Evolutionary conservation across 2,888 invertebrate species (phyloP), one percentile per base, ranked within the genome.

Genomic region (Cactoblastis cactorum): DNA sequence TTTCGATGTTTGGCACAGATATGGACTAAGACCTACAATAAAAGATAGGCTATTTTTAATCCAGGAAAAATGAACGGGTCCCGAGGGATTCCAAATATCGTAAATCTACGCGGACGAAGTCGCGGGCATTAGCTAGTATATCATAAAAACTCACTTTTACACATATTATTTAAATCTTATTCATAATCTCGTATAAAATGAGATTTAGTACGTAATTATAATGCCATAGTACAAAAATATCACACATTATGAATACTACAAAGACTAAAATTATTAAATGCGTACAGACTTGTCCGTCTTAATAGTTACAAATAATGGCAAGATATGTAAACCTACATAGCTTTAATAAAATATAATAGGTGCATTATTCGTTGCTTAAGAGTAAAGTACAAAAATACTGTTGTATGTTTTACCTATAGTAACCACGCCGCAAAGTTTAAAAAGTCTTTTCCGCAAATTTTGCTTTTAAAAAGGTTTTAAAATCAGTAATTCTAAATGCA

Each of bases 191-290:
- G 11, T 38, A 38, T 37, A 1, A 37, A 37, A 37, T 24, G 41
- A 41, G 12, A 41, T 41, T 22, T 24, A 6, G 12, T 41, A 41
- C 41, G 14, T 24, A 8, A 14, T 39, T 24, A 24, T 41, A n/a
- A 41, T 41, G 24, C 14, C 14, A 8, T 14, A 41, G 14, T 14
- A 41, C 24, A 41, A 41, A 41, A 41, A 41, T 41, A 41, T 41
- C 41, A 41, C 41, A n/a, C n/a, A 14, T 24, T 41, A 41, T 41
- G 17, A 38, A 38, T 24, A 41, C 24, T 41, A 14, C 2, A 24
- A 41, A 24, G 39, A 41, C 41, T 22, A 41, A 41, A 8, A 24
- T 14, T 22, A 22, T 24, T 48, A 45, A 48, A 53, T 43, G 45
- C 38, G 24, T 45, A 32, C 32, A 38, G 43, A 22, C 43, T 12